Base-by-base conservation (phyloP, 2,888 invertebrate genomes). In the Mythimna pallens region DNA sequence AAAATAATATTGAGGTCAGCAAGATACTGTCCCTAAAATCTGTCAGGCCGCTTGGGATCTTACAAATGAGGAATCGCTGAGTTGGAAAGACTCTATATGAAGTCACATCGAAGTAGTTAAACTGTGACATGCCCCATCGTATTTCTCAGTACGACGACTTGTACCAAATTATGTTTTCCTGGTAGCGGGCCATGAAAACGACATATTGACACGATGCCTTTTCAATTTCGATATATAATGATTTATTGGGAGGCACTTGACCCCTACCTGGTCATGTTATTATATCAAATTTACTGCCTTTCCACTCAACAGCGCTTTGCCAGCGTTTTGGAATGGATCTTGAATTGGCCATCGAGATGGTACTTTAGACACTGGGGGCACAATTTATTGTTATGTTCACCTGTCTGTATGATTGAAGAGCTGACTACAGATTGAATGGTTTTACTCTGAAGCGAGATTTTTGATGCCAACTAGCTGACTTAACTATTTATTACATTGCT, bases 251-350 rank as follows among this genome's bases (percentile, higher is more conserved):
- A 66, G 30, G 25, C 59, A 62, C 72, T 69, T 65, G 65, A 72
- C 62, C 65, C 25, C 10, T 59, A 67, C 70, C 78, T 78, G 62
- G n/a, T 64, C 20, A 65, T 67, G 58, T 73, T 76, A 76, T 71
- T 86, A 74, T 72, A 74, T 84, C 82, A 81, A 25, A 54, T 78
- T 81, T 61, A 86, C 68, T 63, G 70, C 76, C 86, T 22, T 83
- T 83, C 9, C 4, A 59, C 61, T 62, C n/a, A 71, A 76, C 30
- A 72, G 50, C 20, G 70, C 84, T 63, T 58, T 22, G 40, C 59
- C 40, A 78, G 81, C 81, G 65, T 54, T 76, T 81, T 73, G 55
- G 6, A 68, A 74, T 50, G 47, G 65, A 62, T 34, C 62, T 59
- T 59, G 50, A 72, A 50, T 57, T 79, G 70, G 82, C 75, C 71